These are phyloP conservation scores for Sepiola atlantica DNA, from an alignment of 2,888 invertebrate species.

Conservation along the genomic window DNA sequence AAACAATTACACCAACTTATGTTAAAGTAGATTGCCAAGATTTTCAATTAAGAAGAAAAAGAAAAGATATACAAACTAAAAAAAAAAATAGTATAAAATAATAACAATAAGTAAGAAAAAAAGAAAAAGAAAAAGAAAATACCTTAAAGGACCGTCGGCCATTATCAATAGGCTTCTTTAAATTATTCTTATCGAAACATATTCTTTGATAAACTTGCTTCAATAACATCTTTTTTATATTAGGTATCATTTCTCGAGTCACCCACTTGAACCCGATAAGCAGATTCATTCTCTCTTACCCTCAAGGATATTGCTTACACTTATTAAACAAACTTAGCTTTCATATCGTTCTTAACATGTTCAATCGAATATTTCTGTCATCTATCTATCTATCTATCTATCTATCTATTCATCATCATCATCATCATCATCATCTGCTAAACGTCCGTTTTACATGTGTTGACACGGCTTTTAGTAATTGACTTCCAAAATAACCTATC, in stretches of 20 bases:
- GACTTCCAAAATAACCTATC: too few relatives aligned
- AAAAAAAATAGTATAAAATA: neutral
- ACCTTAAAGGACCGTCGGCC: neutral
- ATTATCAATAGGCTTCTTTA: neutral
- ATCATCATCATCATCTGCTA: too few relatives aligned
- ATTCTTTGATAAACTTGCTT: constrained; percentile 11
- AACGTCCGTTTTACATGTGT: too few relatives aligned
- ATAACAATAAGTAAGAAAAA: neutral
- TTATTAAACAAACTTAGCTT: neutral
- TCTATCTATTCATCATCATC: too few relatives aligned
- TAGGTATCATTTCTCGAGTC: constrained; percentile 32
- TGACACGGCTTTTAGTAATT: too few relatives aligned
- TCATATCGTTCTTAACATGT: neutral
- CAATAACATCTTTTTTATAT: neutral
- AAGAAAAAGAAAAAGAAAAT: neutral
- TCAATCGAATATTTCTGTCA: neutral
- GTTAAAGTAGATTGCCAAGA: neutral
- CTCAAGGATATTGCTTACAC: neutral
- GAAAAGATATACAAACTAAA: neutral
- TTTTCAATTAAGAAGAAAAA: neutral
- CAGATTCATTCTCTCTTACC: neutral
- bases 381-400: neutral
- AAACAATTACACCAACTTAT: neutral
- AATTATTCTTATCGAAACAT: neutral
- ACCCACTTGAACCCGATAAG: neutral